These are phyloP conservation scores for Coenobita brevimanus DNA, from an alignment of 1,140 invertebrate species.

Conservation along the genomic window DNA sequence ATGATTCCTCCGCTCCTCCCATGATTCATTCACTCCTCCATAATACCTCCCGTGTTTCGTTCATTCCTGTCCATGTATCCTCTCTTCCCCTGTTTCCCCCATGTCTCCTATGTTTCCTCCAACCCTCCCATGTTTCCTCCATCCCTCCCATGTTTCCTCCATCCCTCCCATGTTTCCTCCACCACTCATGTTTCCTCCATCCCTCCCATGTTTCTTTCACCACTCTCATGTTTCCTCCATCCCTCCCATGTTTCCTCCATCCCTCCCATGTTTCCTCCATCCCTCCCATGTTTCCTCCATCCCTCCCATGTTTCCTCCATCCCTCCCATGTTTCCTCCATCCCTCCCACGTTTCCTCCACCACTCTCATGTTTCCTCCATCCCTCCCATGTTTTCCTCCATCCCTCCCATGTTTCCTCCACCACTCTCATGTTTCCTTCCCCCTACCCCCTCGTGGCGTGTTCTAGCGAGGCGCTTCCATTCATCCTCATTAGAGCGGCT, in stretches of 20 bases:
- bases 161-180: too few relatives aligned
- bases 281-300: not conserved
- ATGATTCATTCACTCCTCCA: not conserved
- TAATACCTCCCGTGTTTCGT: too few relatives aligned
- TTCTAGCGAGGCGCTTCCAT: conserved; percentile 12
- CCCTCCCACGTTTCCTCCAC: not conserved
- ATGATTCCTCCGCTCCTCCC: not conserved
- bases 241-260: not conserved
- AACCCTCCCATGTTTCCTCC: too few relatives aligned
- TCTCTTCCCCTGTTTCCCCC: too few relatives aligned
- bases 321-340: conserved; percentile 15
- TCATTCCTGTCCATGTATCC: too few relatives aligned
- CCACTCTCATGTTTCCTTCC: not conserved
- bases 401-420: not conserved
- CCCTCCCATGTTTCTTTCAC: conserved; percentile 12
- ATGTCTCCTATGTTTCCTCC: too few relatives aligned
- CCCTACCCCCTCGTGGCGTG: not conserved
- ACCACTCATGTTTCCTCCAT: too few relatives aligned
- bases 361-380: not conserved
- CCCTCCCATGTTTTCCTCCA: not conserved
- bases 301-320: not conserved
- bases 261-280: not conserved
- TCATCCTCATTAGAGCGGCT: conserved; percentile 48
- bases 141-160: too few relatives aligned
- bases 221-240: not conserved